Evolutionary conservation across 2,888 invertebrate species (phyloP).

Genomic region (Oscheius myriophilus): DNA sequence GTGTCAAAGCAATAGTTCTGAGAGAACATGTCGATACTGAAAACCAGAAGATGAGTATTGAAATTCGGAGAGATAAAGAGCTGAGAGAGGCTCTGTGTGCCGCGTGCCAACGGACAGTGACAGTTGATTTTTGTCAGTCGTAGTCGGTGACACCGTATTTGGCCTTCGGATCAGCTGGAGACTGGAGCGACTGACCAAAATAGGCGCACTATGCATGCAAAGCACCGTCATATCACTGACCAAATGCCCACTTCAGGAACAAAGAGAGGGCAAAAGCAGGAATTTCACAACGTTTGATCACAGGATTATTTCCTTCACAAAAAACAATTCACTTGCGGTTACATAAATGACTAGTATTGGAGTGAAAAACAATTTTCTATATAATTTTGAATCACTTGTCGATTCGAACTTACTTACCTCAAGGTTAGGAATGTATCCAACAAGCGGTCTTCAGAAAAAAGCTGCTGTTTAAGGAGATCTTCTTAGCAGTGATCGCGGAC

Average conservation of each 20-base stretch:
- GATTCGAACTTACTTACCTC: no score
- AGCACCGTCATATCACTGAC: conserved; percentile 28
- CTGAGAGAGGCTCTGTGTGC: conserved; percentile 1
- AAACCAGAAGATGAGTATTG: background rate
- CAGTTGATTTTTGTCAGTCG: conserved; percentile 32
- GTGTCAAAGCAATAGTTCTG: conserved; percentile 3
- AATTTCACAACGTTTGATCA: background rate
- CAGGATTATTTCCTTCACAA: background rate
- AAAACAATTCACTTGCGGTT: background rate
- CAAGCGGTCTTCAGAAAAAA: background rate
- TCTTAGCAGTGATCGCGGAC: conserved; percentile 20
- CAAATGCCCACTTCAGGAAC: conserved; percentile 26
- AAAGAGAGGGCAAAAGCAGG: conserved; percentile 19
- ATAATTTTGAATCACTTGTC: no score
- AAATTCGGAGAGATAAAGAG: conserved; percentile 8
- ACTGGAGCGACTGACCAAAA: conserved; percentile 33
- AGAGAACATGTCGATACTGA: background rate
- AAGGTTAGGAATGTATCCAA: background rate
- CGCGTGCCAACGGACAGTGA: conserved; percentile 25
- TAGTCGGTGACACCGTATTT: conserved; percentile 27
- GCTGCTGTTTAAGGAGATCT: conserved; percentile 18
- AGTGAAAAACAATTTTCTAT: no score
- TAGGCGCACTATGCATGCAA: conserved; percentile 31
- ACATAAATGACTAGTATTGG: no score
- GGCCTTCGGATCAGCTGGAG: conserved; percentile 30